Percentiles rank a stretch among this genome's conserved stretches.
Evolutionary conservation across 2,888 invertebrate genomes (phyloP).

Genomic region (Meloe dianella): DNA sequence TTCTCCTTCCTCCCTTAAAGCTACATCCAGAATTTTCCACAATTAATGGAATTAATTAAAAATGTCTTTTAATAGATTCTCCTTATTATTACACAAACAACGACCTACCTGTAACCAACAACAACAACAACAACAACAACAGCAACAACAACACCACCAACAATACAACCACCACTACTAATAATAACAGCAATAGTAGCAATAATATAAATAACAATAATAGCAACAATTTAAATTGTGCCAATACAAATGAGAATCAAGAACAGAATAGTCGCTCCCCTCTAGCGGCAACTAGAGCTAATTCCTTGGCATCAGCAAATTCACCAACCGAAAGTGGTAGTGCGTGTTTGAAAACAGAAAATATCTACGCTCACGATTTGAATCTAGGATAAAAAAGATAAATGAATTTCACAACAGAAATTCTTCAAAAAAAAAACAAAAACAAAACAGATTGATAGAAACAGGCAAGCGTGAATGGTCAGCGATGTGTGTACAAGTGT

Average conservation of each 20-base stretch:
- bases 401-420: constrained; percentile 11
- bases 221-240: constrained; percentile 24
- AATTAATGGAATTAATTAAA: neutral
- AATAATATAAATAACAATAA: constrained; percentile 30
- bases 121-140: constrained; percentile 39
- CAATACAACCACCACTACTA: constrained; percentile 40
- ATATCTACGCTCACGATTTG: constrained; percentile 54
- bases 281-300: constrained; percentile 73
- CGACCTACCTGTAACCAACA: constrained; percentile 51
- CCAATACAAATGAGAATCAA: constrained; percentile 42
- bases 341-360: constrained; percentile 71
- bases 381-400: constrained; percentile 44
- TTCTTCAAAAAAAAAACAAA: constrained; percentile 6
- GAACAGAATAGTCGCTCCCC: constrained; percentile 72
- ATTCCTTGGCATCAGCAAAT: constrained; percentile 72
- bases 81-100: constrained; percentile 70
- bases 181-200: neutral
- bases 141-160: constrained; percentile 34
- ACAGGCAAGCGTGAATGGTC: constrained; percentile 27
- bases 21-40: no score
- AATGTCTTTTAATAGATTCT: constrained; percentile 61
- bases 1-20: neutral
- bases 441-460: constrained; percentile 23
- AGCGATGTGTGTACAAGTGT: constrained; percentile 40
- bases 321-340: constrained; percentile 71